A percentile compares a stretch with the other conserved stretches of the same genome.
Evolutionary conservation across 2,113 vertebrate genomes (phyloP).

Genomic region (Ophthalmolycus amberensis): DNA sequence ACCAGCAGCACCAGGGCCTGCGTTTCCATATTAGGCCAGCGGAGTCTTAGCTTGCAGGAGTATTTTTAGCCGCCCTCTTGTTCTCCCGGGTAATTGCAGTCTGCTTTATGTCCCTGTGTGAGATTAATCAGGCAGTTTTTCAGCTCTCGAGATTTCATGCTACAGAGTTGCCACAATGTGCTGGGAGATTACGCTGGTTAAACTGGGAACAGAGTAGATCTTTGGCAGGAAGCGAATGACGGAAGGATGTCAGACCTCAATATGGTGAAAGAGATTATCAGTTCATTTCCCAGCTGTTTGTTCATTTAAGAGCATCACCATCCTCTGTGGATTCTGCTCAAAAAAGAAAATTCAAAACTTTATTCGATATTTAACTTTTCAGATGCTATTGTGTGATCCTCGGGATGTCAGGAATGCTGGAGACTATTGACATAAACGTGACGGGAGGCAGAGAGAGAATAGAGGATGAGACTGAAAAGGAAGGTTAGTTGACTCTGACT

Average conservation of each 20-base stretch:
- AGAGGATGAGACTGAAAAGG: slow-evolving; percentile 41
- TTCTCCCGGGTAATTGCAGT: slow-evolving; percentile 70
- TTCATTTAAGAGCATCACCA: not conserved
- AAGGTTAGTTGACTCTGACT: slow-evolving; percentile 28
- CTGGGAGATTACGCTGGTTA: slow-evolving; percentile 34
- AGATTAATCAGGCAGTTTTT: slow-evolving; percentile 56
- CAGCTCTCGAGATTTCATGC: slow-evolving; percentile 42
- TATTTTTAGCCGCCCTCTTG: slow-evolving; percentile 81
- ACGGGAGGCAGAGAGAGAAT: slow-evolving; percentile 41
- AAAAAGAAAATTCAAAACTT: not conserved
- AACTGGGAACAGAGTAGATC: not conserved
- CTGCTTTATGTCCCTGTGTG: slow-evolving; percentile 68
- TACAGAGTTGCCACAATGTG: slow-evolving; percentile 35
- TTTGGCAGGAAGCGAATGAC: slow-evolving; percentile 17
- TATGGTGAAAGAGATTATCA: slow-evolving; percentile 14
- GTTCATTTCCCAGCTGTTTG: not conserved
- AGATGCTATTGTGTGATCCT: not conserved
- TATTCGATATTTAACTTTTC: not conserved
- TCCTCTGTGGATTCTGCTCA: not conserved
- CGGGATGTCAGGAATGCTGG: not conserved
- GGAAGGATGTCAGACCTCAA: slow-evolving; percentile 25
- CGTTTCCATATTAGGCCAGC: slow-evolving; percentile 79
- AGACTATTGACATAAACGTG: slow-evolving; percentile 19
- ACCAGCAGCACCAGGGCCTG: slow-evolving; percentile 38
- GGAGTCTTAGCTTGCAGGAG: slow-evolving; percentile 54